Evolutionary conservation across 2,113 vertebrate species (phyloP).

Genomic region (Pachypanchax playfairii): DNA sequence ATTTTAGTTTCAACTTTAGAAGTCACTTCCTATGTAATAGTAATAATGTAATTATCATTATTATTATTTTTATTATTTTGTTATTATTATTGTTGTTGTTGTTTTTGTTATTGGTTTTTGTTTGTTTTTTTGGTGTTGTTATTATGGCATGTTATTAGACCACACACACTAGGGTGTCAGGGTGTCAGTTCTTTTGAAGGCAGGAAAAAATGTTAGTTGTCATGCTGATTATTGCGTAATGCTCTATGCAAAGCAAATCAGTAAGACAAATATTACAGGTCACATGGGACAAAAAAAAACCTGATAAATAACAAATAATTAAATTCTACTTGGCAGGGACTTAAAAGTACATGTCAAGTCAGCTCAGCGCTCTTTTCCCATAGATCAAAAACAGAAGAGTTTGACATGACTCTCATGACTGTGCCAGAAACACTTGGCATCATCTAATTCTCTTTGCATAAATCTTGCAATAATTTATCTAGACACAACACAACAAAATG

Average conservation of each 20-base stretch:
- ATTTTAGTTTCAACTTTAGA: no score
- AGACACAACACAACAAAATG: slow-evolving; percentile 72
- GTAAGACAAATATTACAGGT: slow-evolving; percentile 40
- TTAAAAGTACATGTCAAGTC: slow-evolving; percentile 65
- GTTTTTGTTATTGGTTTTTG: no score
- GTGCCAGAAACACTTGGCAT: slow-evolving; percentile 64
- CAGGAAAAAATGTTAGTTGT: slow-evolving; percentile 22
- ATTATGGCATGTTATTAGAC: slow-evolving; percentile 4
- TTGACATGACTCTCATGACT: slow-evolving; percentile 61
- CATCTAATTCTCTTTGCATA: slow-evolving; percentile 71
- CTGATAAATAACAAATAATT: slow-evolving; percentile 53
- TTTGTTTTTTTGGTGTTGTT: no score
- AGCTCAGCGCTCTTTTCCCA: slow-evolving; percentile 56
- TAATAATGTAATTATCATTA: no score
- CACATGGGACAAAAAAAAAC: slow-evolving; percentile 26
- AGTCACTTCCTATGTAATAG: no score
- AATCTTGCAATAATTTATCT: slow-evolving; percentile 70
- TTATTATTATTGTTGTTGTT: no score
- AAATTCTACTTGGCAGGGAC: slow-evolving; percentile 57
- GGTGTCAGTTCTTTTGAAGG: slow-evolving; percentile 15
- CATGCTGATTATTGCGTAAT: slow-evolving; percentile 19
- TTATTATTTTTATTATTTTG: no score
- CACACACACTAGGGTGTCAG: slow-evolving; percentile 1
- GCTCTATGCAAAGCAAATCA: slow-evolving; percentile 7
- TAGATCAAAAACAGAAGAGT: slow-evolving; percentile 60